Evolutionary conservation across 1,140 invertebrate species (phyloP), one percentile per base, ranked within the genome.

Genomic region (Temnothorax curvispinosus): DNA sequence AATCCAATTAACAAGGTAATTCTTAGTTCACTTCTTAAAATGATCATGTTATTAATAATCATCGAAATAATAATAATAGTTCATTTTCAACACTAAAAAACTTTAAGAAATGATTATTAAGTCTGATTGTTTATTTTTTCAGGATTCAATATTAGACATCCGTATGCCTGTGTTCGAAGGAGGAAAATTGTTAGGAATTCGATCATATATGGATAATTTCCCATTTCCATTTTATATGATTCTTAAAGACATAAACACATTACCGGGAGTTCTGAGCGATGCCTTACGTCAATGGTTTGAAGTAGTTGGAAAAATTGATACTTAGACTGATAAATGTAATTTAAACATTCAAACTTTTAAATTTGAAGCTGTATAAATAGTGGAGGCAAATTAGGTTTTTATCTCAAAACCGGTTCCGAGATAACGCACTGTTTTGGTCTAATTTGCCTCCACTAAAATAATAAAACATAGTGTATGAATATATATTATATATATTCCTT

Each of bases 221-320:
- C 99, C 99, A 7, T 99, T 99, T 94, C 99, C 99, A n/a, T 99
- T 99, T 96, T 99, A 99, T 94, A 96, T 99, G 35, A 98, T 99
- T 90, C 96, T 99, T 7, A 95, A 98, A 77, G 98, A 99, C 93
- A 97, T 99, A 86, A 97, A 97, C 85, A 97, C 97, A 47, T 95
- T 99, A 77, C 99, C 99, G 0, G 95, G 96, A 67, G 98, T 99
- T 6, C 95, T 99, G 7, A 98, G 99, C 92, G 99, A 99, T 95
- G 99, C 99, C 2, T 96, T 99, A 58, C 95, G 99, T 86, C 99
- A 99, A 94, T 99, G 99, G 99, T 99, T 99, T 95, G 99, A 99
- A 96, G 95, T 99, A 76, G 98, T 99, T 15, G 97, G 98, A 52
- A 97, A 96, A 93, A 96, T 95, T 87, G 96, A 96, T 89, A 94